These are phyloP conservation scores for Oscheius onirici DNA, from an alignment of 2,888 invertebrate genomes.

Conservation along the genomic window DNA sequence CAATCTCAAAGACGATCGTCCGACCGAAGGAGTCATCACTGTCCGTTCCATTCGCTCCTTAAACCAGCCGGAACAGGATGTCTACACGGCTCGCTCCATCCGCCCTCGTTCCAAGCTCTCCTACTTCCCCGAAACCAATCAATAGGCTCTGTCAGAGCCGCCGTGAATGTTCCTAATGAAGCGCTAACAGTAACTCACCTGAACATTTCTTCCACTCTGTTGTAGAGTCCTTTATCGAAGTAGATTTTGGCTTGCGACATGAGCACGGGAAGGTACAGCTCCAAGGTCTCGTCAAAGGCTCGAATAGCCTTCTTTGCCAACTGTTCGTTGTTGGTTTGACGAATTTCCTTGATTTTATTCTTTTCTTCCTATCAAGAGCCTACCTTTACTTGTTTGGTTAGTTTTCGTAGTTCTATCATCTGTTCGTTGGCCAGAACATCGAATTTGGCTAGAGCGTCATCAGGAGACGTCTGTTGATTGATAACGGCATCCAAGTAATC, in stretches of 20 bases:
- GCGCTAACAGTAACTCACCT: slow-evolving; percentile 19
- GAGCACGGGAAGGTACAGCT: slow-evolving; percentile 89
- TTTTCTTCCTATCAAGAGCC: slow-evolving; percentile 53
- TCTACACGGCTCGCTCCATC: not conserved
- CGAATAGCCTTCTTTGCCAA: slow-evolving; percentile 81
- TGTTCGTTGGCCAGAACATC: slow-evolving; percentile 91
- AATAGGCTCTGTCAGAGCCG: not conserved
- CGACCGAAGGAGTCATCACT: not conserved
- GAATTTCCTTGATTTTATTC: slow-evolving; percentile 82
- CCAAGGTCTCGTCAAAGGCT: slow-evolving; percentile 89
- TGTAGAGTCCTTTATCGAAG: slow-evolving; percentile 93
- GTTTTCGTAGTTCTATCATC: slow-evolving; percentile 86
- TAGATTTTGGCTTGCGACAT: slow-evolving; percentile 99
- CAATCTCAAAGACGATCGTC: not conserved
- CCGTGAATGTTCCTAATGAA: not conserved
- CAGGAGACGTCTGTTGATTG: slow-evolving; percentile 93
- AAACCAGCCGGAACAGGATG: not conserved
- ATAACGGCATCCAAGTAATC: slow-evolving; percentile 96
- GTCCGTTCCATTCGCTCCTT: not conserved
- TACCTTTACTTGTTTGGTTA: slow-evolving; percentile 82
- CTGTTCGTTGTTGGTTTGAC: slow-evolving; percentile 87
- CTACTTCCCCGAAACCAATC: not conserved
- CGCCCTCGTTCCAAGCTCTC: not conserved
- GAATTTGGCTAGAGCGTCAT: slow-evolving; percentile 92
- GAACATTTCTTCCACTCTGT: slow-evolving; percentile 79